These are phyloP conservation scores for Drosophila sp. DNA, from an alignment of 1,140 invertebrate genomes.

Conservation along the genomic window DNA sequence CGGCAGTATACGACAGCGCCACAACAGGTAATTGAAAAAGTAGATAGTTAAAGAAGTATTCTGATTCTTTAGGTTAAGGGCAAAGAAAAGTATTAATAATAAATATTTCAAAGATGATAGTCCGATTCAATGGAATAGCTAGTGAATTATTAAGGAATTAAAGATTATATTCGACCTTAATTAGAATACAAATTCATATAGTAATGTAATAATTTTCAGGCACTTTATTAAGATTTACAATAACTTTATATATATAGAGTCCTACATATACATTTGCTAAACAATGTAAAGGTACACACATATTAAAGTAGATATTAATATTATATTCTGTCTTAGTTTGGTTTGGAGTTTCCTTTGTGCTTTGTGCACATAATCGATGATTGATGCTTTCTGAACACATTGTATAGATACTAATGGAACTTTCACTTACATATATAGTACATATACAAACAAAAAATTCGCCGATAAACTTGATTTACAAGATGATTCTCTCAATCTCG, in stretches of 20 bases:
- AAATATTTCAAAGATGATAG: no score
- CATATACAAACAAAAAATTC: constrained; percentile 55
- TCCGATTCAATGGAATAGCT: no score
- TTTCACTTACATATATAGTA: constrained; percentile 58
- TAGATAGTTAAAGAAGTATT: no score
- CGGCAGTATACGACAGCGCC: no score
- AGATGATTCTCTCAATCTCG: constrained; percentile 19
- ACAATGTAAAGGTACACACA: constrained; percentile 9
- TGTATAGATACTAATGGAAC: constrained; percentile 38
- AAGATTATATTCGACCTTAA: no score
- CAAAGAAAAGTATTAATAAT: no score
- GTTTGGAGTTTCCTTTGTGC: constrained; percentile 42
- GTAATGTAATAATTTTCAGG: constrained; percentile 55
- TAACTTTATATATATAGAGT: constrained; percentile 24
- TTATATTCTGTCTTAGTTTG: constrained; percentile 46
- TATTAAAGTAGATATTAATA: constrained; percentile 14
- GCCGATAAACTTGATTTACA: constrained; percentile 24
- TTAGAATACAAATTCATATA: no score
- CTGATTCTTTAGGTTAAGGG: no score
- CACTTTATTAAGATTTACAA: constrained; percentile 75
- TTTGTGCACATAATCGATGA: constrained; percentile 47
- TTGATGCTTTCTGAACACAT: constrained; percentile 60
- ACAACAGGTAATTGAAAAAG: no score
- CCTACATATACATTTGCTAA: constrained; percentile 30
- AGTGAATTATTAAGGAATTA: no score